Base-by-base conservation (phyloP, 2,797 vertebrate species). In the Alca torda region DNA sequence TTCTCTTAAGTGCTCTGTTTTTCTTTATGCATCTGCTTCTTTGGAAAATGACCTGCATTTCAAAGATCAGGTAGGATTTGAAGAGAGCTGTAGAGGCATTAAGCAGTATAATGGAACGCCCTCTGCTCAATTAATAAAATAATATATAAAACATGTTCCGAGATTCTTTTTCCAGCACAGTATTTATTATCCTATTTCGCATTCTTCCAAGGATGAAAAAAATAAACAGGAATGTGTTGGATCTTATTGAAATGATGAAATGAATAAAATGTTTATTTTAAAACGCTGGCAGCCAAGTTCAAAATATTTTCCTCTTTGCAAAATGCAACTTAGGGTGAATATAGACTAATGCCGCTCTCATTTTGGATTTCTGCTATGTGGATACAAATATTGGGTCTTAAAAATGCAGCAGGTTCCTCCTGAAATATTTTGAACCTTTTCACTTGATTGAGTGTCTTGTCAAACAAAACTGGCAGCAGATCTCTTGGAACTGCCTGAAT, bases 381-480 rank as follows among this genome's bases (percentile, higher is more conserved):
- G 94, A 93, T 97, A 97, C 95, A 97, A 97, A 96, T 96, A 94
- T 24, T 84, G 76, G 91, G 73, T 95, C 95, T 97, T 95, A 95
- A 97, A 96, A 97, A 97, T 96, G 96, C 95, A 96, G 91, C 87
- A 86, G 93, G 95, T 89, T 95, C 96, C 91, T 98, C 92, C 96
- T 97, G 97, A 97, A 98, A 98, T 97, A 98, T 97, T 97, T 98
- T 97, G 97, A 98, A 97, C 96, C 97, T 96, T 97, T 98, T 95
- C 91, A 85, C 93, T 97, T 98, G 98, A 98, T 98, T 97, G 98
- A 98, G 97, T 96, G 93, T 97, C 98, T 98, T 98, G 98, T 98
- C 98, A 98, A 98, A 98, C 98, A 98, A 97, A 98, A 97, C 97
- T 98, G 98, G 97, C 98, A 98, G 97, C 93, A 95, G 97, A 96